A percentile compares a stretch with the other conserved stretches of the same genome.
Evolutionary conservation across 2,888 invertebrate species (phyloP).

Genomic region (Heteromurus nitidus): DNA sequence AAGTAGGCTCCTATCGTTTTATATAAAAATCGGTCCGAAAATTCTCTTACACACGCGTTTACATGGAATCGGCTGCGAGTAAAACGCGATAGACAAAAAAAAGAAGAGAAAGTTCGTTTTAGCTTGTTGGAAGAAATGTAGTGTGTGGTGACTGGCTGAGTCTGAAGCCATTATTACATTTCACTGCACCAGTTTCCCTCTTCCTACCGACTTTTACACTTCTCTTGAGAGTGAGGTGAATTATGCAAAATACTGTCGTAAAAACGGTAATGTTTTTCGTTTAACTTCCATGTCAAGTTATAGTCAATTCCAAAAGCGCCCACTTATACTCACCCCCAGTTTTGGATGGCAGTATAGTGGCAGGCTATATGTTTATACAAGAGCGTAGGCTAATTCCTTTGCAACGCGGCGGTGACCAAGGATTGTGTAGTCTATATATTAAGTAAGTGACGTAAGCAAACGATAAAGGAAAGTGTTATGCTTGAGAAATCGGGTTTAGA

Average conservation of each 20-base stretch:
- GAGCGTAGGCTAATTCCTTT: not conserved
- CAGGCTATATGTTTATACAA: not conserved
- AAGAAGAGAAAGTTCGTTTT: too few species aligned
- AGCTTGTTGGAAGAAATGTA: not conserved
- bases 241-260: constrained; percentile 62
- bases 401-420: too few species aligned
- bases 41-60: too few species aligned
- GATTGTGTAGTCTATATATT: too few species aligned
- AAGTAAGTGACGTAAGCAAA: too few species aligned
- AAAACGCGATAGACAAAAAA: too few species aligned
- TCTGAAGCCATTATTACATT: constrained; percentile 44
- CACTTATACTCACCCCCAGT: not conserved
- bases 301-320: not conserved
- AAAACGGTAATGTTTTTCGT: constrained; percentile 57
- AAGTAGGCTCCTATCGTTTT: too few species aligned
- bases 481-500: too few species aligned
- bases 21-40: too few species aligned
- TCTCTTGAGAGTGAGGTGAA: constrained; percentile 59
- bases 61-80: too few species aligned
- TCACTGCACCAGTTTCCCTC: constrained; percentile 42
- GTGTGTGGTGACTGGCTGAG: not conserved
- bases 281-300: constrained; percentile 23
- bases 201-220: constrained; percentile 55
- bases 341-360: not conserved
- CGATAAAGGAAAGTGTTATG: too few species aligned